Evolutionary conservation across 2,113 vertebrate species (phyloP).

Genomic region (Sphyrna mokarran): DNA sequence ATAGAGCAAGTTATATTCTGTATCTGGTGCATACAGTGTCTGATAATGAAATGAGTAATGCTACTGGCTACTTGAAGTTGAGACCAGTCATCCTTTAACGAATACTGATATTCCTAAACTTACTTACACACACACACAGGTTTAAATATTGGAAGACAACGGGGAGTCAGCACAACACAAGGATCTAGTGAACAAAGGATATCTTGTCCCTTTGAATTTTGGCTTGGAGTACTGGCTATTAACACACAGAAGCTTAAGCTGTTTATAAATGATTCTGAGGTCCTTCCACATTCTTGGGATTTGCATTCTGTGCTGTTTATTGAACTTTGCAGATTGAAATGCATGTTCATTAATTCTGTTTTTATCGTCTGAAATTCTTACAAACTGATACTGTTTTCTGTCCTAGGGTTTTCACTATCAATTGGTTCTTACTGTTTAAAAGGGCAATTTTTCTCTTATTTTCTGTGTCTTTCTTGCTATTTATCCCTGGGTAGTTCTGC

Average conservation of each 20-base stretch:
- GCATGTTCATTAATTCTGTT: not conserved
- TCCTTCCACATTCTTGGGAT: not conserved
- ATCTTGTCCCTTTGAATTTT: not conserved
- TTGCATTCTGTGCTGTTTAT: not conserved
- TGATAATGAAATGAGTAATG: not conserved
- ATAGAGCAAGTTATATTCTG: not conserved
- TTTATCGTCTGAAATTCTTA: not conserved
- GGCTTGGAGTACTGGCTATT: not conserved
- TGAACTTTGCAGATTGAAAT: conserved; percentile 1
- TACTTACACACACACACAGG: not conserved
- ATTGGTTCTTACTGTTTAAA: not conserved
- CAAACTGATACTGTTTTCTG: not conserved
- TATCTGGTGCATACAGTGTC: not conserved
- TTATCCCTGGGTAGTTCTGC: not conserved
- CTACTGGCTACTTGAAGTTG: not conserved
- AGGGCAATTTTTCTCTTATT: not conserved
- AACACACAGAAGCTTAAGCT: not conserved
- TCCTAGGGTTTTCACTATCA: not conserved
- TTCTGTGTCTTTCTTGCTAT: not conserved
- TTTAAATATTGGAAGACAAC: not conserved
- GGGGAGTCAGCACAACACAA: not conserved
- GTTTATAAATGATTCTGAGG: not conserved
- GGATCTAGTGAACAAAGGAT: not conserved
- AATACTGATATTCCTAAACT: not conserved
- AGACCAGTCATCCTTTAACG: not conserved